Evolutionary conservation across 2,797 vertebrate species (phyloP).

Genomic region (Mionectes olivaceus): DNA sequence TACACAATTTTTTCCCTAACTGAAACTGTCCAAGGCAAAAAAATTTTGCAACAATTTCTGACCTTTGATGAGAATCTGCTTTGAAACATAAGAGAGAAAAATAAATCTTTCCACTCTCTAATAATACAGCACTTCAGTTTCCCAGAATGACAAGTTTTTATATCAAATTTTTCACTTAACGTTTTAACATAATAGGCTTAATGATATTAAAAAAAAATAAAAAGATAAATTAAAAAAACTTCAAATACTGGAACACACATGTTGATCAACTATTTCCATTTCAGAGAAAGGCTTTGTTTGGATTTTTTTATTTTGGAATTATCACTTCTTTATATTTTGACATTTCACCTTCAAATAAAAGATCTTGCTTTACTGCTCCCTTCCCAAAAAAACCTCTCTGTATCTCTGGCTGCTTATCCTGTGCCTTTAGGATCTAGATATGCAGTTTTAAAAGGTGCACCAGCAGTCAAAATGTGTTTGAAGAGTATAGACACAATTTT

Average conservation of each 20-base stretch:
- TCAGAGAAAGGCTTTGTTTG: neutral
- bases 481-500: neutral
- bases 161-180: neutral
- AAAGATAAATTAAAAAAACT: neutral
- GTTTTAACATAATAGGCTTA: neutral
- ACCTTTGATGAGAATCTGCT: neutral
- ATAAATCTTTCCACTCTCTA: neutral
- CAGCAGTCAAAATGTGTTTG: neutral
- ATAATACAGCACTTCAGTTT: neutral
- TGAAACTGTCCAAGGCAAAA: neutral
- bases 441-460: neutral
- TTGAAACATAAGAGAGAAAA: neutral
- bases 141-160: neutral
- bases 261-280: neutral
- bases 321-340: neutral
- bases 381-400: accelerated
- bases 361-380: neutral
- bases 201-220: neutral
- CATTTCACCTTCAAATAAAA: neutral
- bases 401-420: neutral
- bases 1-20: neutral
- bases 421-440: neutral
- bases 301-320: neutral
- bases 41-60: neutral
- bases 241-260: neutral